Evolutionary conservation across 2,113 vertebrate species (phyloP), one percentile per base, ranked within the genome.

Genomic region (Cygnus atratus): DNA sequence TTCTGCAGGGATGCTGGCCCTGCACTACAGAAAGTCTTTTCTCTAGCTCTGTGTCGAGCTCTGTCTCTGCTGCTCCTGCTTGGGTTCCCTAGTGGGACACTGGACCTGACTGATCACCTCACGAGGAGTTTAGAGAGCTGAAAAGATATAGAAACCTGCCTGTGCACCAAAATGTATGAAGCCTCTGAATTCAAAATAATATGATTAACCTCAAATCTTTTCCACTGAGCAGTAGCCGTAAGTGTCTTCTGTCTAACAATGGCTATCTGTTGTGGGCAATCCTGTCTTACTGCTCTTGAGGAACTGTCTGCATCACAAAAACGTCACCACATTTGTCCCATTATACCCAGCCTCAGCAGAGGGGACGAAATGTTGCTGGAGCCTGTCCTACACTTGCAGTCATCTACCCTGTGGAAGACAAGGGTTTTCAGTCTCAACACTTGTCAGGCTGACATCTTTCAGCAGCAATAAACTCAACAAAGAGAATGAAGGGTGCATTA

Each of bases 371-470:
- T 66, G 22, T 70, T 88, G 41, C 37, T 81, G 80, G 15, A 92
- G 18, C 26, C 26, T 58, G 39, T 43, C 4, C 3, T 65, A 82
- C 29, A 11, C 79, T 46, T 81, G 17, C 37, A 78, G 17, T 44
- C 65, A 31, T 37, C 52, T 63, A 18, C 67, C 10, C 57, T 72
- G 43, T 58, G 16, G 70, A 91, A 87, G 66, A 68, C 7, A 54
- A 20, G 3, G 16, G 6, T 67, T 85, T 89, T 92, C 54, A 54
- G 66, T 29, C 44, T 58, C 71, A 58, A 65, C 44, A 68, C 37
- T 61, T 91, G 63, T 77, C 81, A 87, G n/a, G 59, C 28, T 73
- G 81, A 87, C 37, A 58, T 41, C 91, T 87, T 96, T 95, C 74
- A 87, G 58, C 48, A 85, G 61, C 2, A 4, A 66, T 74, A 79